Percentiles rank a stretch among this genome's conserved stretches.
These are phyloP conservation scores for Amaurobius ferox DNA, from an alignment of 2,888 invertebrate species.

Conservation along the genomic window DNA sequence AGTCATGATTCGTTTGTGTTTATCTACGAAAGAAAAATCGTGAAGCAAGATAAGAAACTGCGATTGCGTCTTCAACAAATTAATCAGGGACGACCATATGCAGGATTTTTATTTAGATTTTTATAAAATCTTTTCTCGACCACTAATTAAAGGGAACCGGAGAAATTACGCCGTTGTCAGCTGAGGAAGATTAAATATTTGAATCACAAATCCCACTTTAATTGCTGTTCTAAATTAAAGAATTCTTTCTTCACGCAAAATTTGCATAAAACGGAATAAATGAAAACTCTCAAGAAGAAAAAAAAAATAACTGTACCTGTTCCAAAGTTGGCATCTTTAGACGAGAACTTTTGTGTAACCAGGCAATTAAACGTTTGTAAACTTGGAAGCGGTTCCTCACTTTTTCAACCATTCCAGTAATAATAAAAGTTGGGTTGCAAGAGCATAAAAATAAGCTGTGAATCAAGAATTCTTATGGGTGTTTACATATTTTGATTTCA, in stretches of 20 bases:
- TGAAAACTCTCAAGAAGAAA: conserved; percentile 18
- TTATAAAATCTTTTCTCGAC: conserved; percentile 21
- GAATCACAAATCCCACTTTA: conserved; percentile 64
- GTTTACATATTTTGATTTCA: conserved; percentile 12
- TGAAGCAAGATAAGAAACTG: background rate
- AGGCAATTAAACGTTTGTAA: conserved; percentile 59
- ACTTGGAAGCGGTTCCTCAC: background rate
- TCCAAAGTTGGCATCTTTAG: background rate
- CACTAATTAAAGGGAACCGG: conserved; percentile 62
- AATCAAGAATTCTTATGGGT: background rate
- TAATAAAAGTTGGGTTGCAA: background rate
- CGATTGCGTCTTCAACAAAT: background rate
- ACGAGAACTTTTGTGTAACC: conserved; percentile 17
- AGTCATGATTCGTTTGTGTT: background rate
- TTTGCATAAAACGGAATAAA: conserved; percentile 22
- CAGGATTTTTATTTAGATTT: background rate
- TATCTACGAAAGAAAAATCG: background rate
- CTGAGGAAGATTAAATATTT: conserved; percentile 50
- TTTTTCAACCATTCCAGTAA: background rate
- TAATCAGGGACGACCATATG: background rate
- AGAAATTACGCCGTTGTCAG: conserved; percentile 47
- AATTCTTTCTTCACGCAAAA: conserved; percentile 20
- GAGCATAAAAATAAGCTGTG: background rate
- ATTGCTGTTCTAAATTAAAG: conserved; percentile 69
- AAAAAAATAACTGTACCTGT: background rate